These are phyloP conservation scores for Caenorhabditis sp. DNA, from an alignment of 2,888 invertebrate genomes.

Conservation along the genomic window DNA sequence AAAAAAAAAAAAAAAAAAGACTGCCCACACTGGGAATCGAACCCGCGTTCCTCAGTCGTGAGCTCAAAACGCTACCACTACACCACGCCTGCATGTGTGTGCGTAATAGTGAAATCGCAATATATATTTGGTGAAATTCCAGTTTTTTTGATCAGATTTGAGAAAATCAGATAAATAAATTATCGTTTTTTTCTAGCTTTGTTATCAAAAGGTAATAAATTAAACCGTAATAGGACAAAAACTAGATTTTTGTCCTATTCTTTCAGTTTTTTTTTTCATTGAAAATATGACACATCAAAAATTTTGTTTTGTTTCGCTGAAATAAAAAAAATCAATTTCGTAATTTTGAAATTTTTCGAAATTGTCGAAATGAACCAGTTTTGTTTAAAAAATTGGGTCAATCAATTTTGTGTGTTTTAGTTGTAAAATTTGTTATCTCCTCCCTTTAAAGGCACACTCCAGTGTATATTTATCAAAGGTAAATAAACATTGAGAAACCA, in stretches of 20 bases:
- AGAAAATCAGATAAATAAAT: neutral
- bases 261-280: neutral
- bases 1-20: too few species aligned
- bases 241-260: neutral
- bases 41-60: too few species aligned
- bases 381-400: neutral
- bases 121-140: too few species aligned
- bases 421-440: neutral
- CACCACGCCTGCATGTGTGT: too few species aligned
- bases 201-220: neutral
- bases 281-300: neutral
- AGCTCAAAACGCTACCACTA: too few species aligned
- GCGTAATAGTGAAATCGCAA: too few species aligned
- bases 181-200: neutral
- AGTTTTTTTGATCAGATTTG: too few species aligned
- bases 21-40: too few species aligned
- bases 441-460: too few species aligned
- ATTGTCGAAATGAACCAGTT: neutral
- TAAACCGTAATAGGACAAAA: neutral
- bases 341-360: neutral
- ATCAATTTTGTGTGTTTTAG: too few species aligned
- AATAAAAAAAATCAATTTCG: neutral
- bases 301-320: neutral
- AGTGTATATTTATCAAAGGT: neutral
- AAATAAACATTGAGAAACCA: neutral